Conservation (phyloP, 2,888 invertebrate genomes). For the Lasioglossum vierecki region DNA sequence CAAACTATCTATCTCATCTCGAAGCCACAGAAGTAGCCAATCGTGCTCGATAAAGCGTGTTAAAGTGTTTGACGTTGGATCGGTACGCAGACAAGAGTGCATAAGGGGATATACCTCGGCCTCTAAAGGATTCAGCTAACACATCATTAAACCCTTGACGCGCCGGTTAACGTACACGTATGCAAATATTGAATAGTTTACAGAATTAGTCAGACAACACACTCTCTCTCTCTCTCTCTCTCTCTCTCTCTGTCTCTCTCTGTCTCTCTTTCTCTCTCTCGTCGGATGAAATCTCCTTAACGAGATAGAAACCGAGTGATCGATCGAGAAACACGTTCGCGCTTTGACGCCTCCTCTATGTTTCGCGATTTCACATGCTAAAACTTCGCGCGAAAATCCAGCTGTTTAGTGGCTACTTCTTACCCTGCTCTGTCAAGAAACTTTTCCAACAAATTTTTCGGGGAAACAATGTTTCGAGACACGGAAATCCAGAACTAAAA, state of each 20-base stretch:
- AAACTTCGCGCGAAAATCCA: not conserved
- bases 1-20: conserved; percentile 52
- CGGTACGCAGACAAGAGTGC: not conserved
- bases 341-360: not conserved
- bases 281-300: not conserved
- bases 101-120: conserved; percentile 11
- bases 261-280: not conserved
- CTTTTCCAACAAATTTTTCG: not conserved
- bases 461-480: not conserved
- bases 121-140: conserved; percentile 31
- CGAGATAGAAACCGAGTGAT: conserved; percentile 6
- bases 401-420: not conserved
- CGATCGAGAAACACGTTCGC: not conserved
- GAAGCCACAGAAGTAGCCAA: conserved; percentile 26
- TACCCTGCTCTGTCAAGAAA: not conserved
- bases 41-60: conserved; percentile 45
- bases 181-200: conserved; percentile 21
- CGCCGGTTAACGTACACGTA: not conserved
- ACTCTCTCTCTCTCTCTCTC: not conserved
- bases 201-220: not conserved
- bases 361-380: not conserved
- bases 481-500: not conserved
- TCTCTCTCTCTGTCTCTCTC: too few relatives aligned
- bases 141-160: conserved; percentile 26
- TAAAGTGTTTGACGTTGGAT: conserved; percentile 35